Conservation (phyloP, 1,140 invertebrate species). For the Leucophenga varia region DNA sequence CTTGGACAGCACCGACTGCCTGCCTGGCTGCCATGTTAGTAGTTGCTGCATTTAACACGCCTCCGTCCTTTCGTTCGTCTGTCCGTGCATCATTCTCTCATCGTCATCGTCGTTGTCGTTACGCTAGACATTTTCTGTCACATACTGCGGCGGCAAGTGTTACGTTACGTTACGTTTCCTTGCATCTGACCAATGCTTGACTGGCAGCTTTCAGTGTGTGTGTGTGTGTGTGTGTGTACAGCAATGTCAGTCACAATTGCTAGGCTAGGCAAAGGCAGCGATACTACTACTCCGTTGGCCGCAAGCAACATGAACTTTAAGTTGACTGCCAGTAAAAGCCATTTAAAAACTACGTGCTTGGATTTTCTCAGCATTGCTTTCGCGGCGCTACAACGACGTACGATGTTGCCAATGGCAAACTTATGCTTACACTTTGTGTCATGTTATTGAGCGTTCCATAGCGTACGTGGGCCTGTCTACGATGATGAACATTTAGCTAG, state of each 20-base stretch:
- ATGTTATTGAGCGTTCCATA: slow-evolving; percentile 44
- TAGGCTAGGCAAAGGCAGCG: slow-evolving; percentile 32
- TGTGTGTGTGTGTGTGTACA: too few relatives aligned
- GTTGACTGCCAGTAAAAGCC: slow-evolving; percentile 52
- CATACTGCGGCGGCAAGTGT: slow-evolving; percentile 2
- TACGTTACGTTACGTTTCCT: too few relatives aligned
- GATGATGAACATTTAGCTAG: too few relatives aligned
- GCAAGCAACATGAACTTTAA: slow-evolving; percentile 45
- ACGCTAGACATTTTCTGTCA: too few relatives aligned
- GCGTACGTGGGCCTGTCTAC: slow-evolving; percentile 22
- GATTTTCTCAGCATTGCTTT: slow-evolving; percentile 26
- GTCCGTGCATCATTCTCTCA: too few relatives aligned
- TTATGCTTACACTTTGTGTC: slow-evolving; percentile 11
- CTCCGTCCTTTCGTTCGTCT: too few relatives aligned
- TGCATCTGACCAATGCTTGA: too few relatives aligned
- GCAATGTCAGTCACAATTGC: too few relatives aligned
- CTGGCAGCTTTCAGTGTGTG: too few relatives aligned
- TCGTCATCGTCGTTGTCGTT: slow-evolving; percentile 23
- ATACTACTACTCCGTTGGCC: slow-evolving; percentile 17
- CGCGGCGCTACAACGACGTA: neutral
- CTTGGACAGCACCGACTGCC: too few relatives aligned
- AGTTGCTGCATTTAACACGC: slow-evolving; percentile 49
- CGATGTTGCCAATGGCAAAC: too few relatives aligned
- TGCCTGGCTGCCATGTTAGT: slow-evolving; percentile 29
- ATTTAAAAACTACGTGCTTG: slow-evolving; percentile 51